These are phyloP conservation scores for Nemoura dubitans DNA, from an alignment of 2,888 invertebrate genomes.

Conservation along the genomic window DNA sequence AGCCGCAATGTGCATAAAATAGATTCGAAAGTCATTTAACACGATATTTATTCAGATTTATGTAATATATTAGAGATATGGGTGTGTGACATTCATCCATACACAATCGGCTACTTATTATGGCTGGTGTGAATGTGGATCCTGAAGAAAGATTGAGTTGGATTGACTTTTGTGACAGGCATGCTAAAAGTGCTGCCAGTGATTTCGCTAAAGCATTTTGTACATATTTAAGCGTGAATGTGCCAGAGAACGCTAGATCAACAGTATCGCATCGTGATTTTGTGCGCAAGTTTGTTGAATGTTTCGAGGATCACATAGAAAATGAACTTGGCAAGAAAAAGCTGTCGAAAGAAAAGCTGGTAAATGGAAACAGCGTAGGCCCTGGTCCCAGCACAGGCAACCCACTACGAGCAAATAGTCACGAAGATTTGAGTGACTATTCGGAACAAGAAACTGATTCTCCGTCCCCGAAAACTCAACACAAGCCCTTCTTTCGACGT, in stretches of 20 bases:
- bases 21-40: neutral
- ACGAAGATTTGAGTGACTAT: conserved; percentile 66
- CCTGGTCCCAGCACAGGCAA: conserved; percentile 39
- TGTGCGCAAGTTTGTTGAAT: conserved; percentile 83
- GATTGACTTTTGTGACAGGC: conserved; percentile 88
- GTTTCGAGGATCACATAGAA: conserved; percentile 86
- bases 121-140: conserved; percentile 47
- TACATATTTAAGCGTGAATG: conserved; percentile 76
- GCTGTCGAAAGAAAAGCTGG: conserved; percentile 58
- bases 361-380: conserved; percentile 56
- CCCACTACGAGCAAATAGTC: conserved; percentile 51
- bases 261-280: conserved; percentile 80
- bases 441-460: conserved; percentile 74
- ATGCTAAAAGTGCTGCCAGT: conserved; percentile 83
- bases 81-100: neutral
- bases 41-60: neutral
- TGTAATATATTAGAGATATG: neutral
- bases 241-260: conserved; percentile 72
- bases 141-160: conserved; percentile 60
- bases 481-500: conserved; percentile 85
- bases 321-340: conserved; percentile 69
- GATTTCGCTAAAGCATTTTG: conserved; percentile 90
- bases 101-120: conserved; percentile 18
- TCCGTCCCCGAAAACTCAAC: conserved; percentile 80
- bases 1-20: conserved; percentile 1